Base-by-base conservation (phyloP, 2,888 invertebrate genomes). In the Amaurobius ferox region DNA sequence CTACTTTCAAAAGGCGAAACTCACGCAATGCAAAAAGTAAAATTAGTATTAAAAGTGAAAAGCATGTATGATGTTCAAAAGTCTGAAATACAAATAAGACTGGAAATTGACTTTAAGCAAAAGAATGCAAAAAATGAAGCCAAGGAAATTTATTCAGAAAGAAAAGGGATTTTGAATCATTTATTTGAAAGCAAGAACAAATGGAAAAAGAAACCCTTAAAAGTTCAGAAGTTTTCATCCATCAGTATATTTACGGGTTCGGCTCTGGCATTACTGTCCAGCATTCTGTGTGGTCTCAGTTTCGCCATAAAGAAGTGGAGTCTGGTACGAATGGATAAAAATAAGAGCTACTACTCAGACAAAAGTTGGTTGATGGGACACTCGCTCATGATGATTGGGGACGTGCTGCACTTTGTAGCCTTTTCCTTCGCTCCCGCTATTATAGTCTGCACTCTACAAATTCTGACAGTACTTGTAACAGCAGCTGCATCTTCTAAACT, bases 361-460 rank as follows among this genome's bases (percentile, higher is more conserved):
- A 76, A 70, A 71, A 28, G 23, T 16, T 83, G 83, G 83, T 77
- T 68, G 74, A 32, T 71, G 26, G 76, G 66, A 1, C 83, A 83
- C n/a, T 76, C 44, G 1, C 55, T 77, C n/a, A 83, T 83, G 76
- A 62, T 83, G 32, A 35, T 70, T 62, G 83, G 83, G 1, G 83
- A 83, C 16, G n/a, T 76, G 23, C 23, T 83, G n/a, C 77, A 85
- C 26, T 85, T 78, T 35, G 1, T 55, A 9, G 72, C 85, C 5
- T 85, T 85, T 23, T 85, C 70, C 16, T 85, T 85, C 35, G 77
- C 85, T 0, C 77, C 77, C 28, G 77, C 85, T 6, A 72, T 78
- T 23, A 23, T 85, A 28, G 72, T 85, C 1, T 85, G 85, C 30
- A 66, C 72, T 1, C 7, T 85, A 19, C 78, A 77, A 29, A 77